These are phyloP conservation scores for Hypotaenidia philippensis DNA, from an alignment of 2,797 vertebrate genomes.

Conservation along the genomic window DNA sequence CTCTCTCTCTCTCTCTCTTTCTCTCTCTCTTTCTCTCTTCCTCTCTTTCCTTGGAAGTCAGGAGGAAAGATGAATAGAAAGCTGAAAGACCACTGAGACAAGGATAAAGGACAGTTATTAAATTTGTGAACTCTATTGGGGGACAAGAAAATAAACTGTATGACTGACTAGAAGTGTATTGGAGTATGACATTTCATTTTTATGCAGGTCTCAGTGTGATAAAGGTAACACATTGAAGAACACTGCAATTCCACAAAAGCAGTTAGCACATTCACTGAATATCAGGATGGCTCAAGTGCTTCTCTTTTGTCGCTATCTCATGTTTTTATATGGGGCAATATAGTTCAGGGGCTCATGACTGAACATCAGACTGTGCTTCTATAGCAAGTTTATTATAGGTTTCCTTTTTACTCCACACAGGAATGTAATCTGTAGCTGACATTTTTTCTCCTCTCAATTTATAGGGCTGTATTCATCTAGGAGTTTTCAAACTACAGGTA, in stretches of 20 bases:
- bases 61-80: constrained; percentile 67
- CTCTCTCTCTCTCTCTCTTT: not conserved
- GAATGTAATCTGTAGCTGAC: not conserved
- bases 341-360: constrained; percentile 46
- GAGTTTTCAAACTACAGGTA: not conserved
- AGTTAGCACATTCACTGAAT: constrained; percentile 68
- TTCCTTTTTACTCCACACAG: not conserved
- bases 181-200: constrained; percentile 83
- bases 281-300: constrained; percentile 64
- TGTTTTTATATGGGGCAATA: constrained; percentile 63
- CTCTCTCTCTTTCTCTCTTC: constrained; percentile 35
- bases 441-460: not conserved
- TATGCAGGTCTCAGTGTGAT: constrained; percentile 75
- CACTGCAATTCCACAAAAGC: constrained; percentile 63
- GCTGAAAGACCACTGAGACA: constrained; percentile 73
- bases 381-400: not conserved
- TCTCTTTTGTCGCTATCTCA: constrained; percentile 51
- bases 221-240: constrained; percentile 76
- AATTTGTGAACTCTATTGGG: constrained; percentile 81
- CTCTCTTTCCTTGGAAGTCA: constrained; percentile 66
- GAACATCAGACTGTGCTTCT: constrained; percentile 30
- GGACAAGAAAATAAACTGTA: constrained; percentile 81
- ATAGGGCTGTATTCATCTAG: not conserved
- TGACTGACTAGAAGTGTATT: constrained; percentile 74
- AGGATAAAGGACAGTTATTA: constrained; percentile 82